Evolutionary conservation across 2,797 vertebrate genomes (phyloP), one percentile per base, ranked within the genome.

Genomic region (Florisuga fusca): DNA sequence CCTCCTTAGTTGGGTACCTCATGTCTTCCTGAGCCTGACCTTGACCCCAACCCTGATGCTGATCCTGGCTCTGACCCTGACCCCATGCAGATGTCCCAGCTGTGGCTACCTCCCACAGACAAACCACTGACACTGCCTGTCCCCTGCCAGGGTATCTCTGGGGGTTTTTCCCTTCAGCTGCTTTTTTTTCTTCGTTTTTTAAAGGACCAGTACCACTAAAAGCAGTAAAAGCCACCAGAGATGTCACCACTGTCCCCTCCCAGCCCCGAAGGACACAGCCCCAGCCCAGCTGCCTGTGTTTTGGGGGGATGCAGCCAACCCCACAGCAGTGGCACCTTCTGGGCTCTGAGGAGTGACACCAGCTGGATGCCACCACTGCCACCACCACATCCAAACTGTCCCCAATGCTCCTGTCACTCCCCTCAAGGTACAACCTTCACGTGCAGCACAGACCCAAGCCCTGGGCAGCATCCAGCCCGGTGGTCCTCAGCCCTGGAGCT

Each of bases 341-440:
- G 61, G 51, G 43, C 19, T 15, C 68, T 31, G 33, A 79, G 10
- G 8, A 45, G 54, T 27, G 55, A 62, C 68, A 38, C n/a, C 31
- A 55, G 55, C 50, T 45, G 48, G 31, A 19, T n/a, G 63, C 10
- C 31, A 87, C 53, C 57, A 33, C 15, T 31, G 29, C 25, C 51
- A 33, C 25, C 0, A 0, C 15, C 41, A 41, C 6, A 4, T 4
- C 26, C 45, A 87, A 64, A 59, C 27, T 43, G n/a, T 26, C 64
- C 45, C 58, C n/a, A 38, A 10, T 0, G 1, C 3, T 16, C 34
- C 61, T 3, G 0, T 13, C 11, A 5, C 41, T 31, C 1, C 34
- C 7, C n/a, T 13, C 3, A 0, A 1, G 29, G 27, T 14, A 64
- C 22, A 22, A 4, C 9, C 13, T n/a, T 45, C 36, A 15, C 3